Base-by-base conservation (phyloP, 2,797 vertebrate species). In the Lepilemur ruficaudatus region DNA sequence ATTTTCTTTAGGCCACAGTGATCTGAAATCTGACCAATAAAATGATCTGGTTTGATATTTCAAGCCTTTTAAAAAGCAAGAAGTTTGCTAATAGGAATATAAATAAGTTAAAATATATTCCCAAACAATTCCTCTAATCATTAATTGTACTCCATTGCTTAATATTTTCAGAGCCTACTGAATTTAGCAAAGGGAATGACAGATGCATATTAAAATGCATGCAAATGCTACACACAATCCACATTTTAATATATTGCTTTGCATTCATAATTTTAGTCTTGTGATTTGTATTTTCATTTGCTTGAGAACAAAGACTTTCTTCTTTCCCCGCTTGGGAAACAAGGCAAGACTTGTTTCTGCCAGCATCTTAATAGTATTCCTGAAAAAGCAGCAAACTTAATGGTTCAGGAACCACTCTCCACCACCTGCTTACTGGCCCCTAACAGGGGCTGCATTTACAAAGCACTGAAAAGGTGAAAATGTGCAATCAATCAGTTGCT, bases 281-380 rank as follows among this genome's bases (percentile, higher is more conserved):
- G 95, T 96, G 96, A 97, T 97, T 98, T 97, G 97, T 93, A 95
- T 96, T 97, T 96, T 97, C 92, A 94, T 97, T 96, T 97, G 94
- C 96, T 96, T 97, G 81, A 69, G 95, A 97, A 98, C 97, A 98
- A 98, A 97, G 98, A 92, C 89, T 95, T 96, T 87, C 94, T 97
- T 98, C 91, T 97, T 95, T 69, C 69, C 61, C 52, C 63, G 82
- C 84, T 92, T 57, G 73, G 91, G 91, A 97, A 97, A 95, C 93
- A 96, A 97, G 91, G 96, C 91, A 70, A 78, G 86, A 89, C 84
- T 97, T 97, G 89, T 97, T 98, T 90, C 91, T 67, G 73, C 67
- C 92, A 84, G 86, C 76, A 85, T 95, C 73, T 73, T 95, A 75
- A 80, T 89, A 86, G 92, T 78, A 79, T 75, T 96, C 69, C 94